Percentiles rank a stretch among this genome's conserved stretches.
Conservation (phyloP, 2,797 vertebrate genomes). For the Champsocephalus gunnari region DNA sequence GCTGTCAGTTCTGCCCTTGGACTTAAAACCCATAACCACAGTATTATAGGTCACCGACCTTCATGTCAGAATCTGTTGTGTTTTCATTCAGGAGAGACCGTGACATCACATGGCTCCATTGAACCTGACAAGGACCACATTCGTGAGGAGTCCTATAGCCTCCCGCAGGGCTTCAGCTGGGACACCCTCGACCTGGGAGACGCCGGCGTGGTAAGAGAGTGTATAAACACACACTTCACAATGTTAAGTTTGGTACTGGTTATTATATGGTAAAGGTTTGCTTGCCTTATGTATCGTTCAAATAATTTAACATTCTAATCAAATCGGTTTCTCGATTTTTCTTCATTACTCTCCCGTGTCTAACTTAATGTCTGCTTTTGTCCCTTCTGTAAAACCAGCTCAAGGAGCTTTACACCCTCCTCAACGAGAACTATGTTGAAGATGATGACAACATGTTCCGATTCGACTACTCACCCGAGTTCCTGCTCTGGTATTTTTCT, state of each 20-base stretch:
- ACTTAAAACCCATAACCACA: background rate
- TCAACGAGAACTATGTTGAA: slow-evolving; percentile 99
- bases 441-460: slow-evolving; percentile 99
- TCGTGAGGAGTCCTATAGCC: slow-evolving; percentile 95
- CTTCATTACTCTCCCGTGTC: background rate
- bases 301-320: background rate
- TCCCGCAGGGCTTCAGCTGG: slow-evolving; percentile 96
- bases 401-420: slow-evolving; percentile 97
- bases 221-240: background rate
- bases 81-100: slow-evolving; percentile 90
- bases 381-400: slow-evolving; percentile 81
- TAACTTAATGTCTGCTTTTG: background rate
- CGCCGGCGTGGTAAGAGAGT: slow-evolving; percentile 90
- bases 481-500: slow-evolving; percentile 93
- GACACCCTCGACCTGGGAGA: slow-evolving; percentile 95
- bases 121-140: slow-evolving; percentile 97
- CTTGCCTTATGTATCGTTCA: background rate
- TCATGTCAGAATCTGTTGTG: background rate
- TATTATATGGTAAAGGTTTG: background rate
- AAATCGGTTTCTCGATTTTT: background rate
- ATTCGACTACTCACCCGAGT: slow-evolving; percentile 98
- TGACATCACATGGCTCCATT: slow-evolving; percentile 94
- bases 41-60: background rate
- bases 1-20: background rate
- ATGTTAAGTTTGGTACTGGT: background rate